Conservation (phyloP, 2,888 invertebrate species). For the Melieria crassipennis region DNA sequence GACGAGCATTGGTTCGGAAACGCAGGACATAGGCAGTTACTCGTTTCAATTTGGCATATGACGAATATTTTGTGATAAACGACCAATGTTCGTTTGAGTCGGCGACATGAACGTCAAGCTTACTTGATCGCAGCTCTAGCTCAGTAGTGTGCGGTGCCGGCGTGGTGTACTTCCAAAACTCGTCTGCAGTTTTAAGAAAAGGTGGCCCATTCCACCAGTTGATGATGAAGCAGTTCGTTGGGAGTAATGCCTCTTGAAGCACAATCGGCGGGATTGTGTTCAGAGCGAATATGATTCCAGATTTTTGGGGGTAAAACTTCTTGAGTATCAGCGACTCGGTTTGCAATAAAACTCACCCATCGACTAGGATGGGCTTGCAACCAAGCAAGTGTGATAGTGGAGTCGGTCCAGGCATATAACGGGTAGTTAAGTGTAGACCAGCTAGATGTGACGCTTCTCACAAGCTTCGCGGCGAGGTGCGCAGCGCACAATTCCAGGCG, state of each 20-base stretch:
- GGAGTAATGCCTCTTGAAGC: slow-evolving; percentile 18
- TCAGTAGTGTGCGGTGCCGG: slow-evolving; percentile 5
- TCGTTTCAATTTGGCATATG: slow-evolving; percentile 2
- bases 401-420: slow-evolving; percentile 20
- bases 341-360: slow-evolving; percentile 21
- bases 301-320: slow-evolving; percentile 15
- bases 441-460: too few relatives aligned
- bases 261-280: slow-evolving; percentile 21
- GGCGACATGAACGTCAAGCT: neutral
- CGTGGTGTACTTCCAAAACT: slow-evolving; percentile 7
- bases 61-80: slow-evolving; percentile 10
- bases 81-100: slow-evolving; percentile 6
- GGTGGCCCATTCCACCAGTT: slow-evolving; percentile 18
- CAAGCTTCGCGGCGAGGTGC: too few relatives aligned
- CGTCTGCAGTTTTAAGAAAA: neutral
- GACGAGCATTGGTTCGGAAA: neutral
- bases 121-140: neutral
- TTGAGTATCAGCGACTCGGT: slow-evolving; percentile 14
- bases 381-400: slow-evolving; percentile 18
- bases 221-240: slow-evolving; percentile 3
- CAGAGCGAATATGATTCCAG: slow-evolving; percentile 22
- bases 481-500: slow-evolving; percentile 21
- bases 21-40: slow-evolving; percentile 3
- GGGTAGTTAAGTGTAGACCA: neutral
- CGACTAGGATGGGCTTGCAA: slow-evolving; percentile 15